These are phyloP conservation scores for Cetoscarus ocellatus DNA, from an alignment of 2,797 vertebrate genomes.

Conservation along the genomic window DNA sequence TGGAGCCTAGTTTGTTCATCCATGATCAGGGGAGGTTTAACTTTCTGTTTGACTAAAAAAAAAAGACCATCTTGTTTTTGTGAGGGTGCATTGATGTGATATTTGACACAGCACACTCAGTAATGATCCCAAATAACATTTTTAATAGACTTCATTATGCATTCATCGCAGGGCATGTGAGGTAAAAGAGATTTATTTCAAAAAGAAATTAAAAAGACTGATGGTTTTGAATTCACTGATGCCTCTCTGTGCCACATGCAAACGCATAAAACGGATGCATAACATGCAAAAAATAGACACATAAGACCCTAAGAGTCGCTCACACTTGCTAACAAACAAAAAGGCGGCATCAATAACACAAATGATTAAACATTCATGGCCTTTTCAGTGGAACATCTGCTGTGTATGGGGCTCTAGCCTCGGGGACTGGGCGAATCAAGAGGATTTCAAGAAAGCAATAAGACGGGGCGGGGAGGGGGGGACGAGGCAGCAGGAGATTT, in stretches of 20 bases:
- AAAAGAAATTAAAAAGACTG: constrained; percentile 30
- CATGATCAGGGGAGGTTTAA: constrained; percentile 61
- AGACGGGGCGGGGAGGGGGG: constrained; percentile 67
- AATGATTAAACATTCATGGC: constrained; percentile 91
- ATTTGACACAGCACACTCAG: constrained; percentile 57
- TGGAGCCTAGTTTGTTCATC: constrained; percentile 63
- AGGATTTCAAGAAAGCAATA: constrained; percentile 90
- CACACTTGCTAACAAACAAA: constrained; percentile 82
- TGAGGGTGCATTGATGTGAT: constrained; percentile 55
- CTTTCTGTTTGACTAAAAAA: constrained; percentile 63
- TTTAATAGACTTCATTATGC: constrained; percentile 66
- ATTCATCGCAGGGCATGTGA: constrained; percentile 46
- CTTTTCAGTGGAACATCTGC: constrained; percentile 88
- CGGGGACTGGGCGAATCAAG: constrained; percentile 84
- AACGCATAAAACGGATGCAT: constrained; percentile 45
- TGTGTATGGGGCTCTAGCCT: constrained; percentile 83
- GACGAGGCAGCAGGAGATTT: constrained; percentile 76
- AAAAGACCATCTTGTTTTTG: constrained; percentile 49
- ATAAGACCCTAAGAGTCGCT: constrained; percentile 68
- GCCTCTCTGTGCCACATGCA: constrained; percentile 12
- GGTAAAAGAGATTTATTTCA: constrained; percentile 19
- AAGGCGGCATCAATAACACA: constrained; percentile 91
- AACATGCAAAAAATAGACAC: constrained; percentile 72
- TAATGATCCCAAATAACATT: constrained; percentile 55
- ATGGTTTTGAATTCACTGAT: constrained; percentile 32